Evolutionary conservation across 2,113 vertebrate species (phyloP), one percentile per base, ranked within the genome.

Genomic region (Trichechus manatus): DNA sequence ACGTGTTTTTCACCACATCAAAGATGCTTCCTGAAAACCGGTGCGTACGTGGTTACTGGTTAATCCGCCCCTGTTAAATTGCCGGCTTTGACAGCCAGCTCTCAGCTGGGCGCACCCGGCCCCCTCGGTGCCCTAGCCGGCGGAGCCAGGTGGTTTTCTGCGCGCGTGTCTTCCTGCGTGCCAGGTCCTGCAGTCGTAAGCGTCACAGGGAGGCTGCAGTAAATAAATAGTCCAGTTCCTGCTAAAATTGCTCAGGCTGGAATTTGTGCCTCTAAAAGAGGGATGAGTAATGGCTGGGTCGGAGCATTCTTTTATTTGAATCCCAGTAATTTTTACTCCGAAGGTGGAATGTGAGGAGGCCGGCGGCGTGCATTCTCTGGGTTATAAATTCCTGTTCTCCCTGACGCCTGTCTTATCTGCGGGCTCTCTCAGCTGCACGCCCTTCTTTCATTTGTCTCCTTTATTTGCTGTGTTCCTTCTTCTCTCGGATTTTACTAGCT

Each of bases 381-480:
- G 93, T 93, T 92, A 91, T 97, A 95, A 97, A 97, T 97, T 91
- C 97, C 94, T 80, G 80, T 92, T 94, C 91, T 96, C 93, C 92
- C 90, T 8, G 31, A 59, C 6, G 88, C 39, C 88, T 5, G 96
- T 75, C 95, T 96, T 91, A 96, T 93, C 97, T 93, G 94, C 78
- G 89, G 91, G 47, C 86, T 56, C 88, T 88, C 95, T 96, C 94
- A 93, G 93, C 96, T 44, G 17, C 0, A 0, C n/a, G 3, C 50
- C 74, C 87, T 86, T 79, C 96, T 94, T 93, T 70, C 95, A 39
- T 91, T 95, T 97, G 93, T 97, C 94, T 97, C 68, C 94, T 90
- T 93, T 96, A 87, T 80, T 96, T 91, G 68, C 96, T 39, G 82
- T 80, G 74, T 47, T 93, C 79, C 95, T 87, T 84, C 96, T 95